phyloP scores from a whole-genome alignment of 35 echinoderm and acorn worm species.

The Ophioderma brevispina region DNA sequence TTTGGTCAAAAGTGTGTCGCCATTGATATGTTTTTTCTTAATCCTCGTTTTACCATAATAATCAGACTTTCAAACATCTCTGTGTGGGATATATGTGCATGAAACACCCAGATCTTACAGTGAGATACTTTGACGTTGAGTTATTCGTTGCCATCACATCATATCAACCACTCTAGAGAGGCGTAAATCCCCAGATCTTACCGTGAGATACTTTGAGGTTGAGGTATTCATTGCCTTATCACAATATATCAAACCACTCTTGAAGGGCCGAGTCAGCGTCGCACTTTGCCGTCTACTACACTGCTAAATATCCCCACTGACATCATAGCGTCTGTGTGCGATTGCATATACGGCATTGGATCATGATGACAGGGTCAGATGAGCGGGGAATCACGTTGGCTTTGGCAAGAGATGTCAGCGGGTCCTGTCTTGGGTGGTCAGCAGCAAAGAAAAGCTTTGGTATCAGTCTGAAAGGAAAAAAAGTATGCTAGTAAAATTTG shows the following conservation, averaged over 20 bases:
- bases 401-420: slow-evolving; percentile 72
- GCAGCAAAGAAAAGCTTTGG: slow-evolving; percentile 82
- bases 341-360: slow-evolving; percentile 61
- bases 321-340: slow-evolving; percentile 88
- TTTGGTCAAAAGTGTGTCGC: too few species aligned
- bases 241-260: slow-evolving; percentile 80
- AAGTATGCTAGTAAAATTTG: too few species aligned
- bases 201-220: slow-evolving; percentile 63
- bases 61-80: too few species aligned
- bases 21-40: too few species aligned
- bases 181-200: too few species aligned
- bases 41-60: too few species aligned
- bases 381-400: slow-evolving; percentile 34
- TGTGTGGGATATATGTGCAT: too few species aligned
- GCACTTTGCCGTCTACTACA: slow-evolving; percentile 27
- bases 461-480: slow-evolving; percentile 74
- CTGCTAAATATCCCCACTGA: slow-evolving; percentile 71
- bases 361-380: slow-evolving; percentile 90
- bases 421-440: slow-evolving; percentile 70
- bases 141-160: slow-evolving; percentile 74
- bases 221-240: slow-evolving; percentile 69
- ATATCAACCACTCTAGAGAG: slow-evolving; percentile 83
- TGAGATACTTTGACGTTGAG: slow-evolving; percentile 59
- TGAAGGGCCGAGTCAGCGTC: slow-evolving; percentile 69
- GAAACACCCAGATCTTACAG: too few species aligned